Evolutionary conservation across 2,113 vertebrate genomes (phyloP).

Genomic region (Hippolais icterina): DNA sequence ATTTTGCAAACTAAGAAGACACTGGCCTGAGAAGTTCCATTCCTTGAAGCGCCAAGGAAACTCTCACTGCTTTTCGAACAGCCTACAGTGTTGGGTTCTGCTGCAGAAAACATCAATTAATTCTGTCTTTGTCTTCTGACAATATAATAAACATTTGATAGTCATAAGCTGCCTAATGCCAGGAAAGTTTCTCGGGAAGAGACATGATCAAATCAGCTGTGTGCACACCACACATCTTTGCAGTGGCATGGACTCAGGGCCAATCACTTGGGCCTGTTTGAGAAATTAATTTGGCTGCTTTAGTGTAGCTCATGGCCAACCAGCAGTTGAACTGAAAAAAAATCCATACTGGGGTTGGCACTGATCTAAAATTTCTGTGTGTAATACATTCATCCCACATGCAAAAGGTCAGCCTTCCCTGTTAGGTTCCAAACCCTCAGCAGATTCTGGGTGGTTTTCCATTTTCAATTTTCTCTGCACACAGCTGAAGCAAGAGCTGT

Average conservation of each 20-base stretch:
- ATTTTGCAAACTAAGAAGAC: neutral
- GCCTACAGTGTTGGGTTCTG: neutral
- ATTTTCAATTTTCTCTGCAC: neutral
- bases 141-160: slow-evolving; percentile 12
- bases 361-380: neutral
- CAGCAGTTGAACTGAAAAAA: neutral
- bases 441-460: neutral
- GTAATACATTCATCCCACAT: neutral
- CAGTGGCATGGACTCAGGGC: neutral
- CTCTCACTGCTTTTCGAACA: neutral
- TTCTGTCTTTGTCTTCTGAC: neutral
- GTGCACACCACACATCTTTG: accelerated
- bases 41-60: neutral
- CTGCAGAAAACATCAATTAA: neutral
- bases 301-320: neutral
- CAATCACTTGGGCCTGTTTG: neutral
- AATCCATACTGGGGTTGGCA: neutral
- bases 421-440: neutral
- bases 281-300: neutral
- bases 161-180: neutral
- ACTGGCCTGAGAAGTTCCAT: neutral
- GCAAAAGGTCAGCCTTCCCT: neutral
- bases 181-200: neutral
- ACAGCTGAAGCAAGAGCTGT: neutral
- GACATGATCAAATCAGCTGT: neutral